Percentiles rank a stretch among this genome's conserved stretches.
phyloP scores from a whole-genome alignment of 2,113 vertebrate genomes.

The Egretta garzetta region DNA sequence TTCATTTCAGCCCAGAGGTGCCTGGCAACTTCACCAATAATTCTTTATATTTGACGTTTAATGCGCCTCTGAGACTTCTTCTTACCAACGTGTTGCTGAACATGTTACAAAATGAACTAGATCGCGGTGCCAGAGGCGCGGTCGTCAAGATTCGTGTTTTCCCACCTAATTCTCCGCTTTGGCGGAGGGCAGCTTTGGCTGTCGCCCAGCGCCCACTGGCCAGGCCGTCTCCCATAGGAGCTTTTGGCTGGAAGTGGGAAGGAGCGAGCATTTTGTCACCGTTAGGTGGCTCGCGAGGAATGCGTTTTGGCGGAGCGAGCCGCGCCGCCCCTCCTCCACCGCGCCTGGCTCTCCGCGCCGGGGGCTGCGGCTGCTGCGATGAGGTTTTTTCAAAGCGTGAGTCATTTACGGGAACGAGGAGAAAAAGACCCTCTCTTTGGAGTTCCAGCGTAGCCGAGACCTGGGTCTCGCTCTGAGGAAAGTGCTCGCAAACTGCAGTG shows the following conservation, averaged over 20 bases:
- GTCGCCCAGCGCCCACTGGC: neutral
- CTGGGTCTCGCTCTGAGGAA: slow-evolving; percentile 45
- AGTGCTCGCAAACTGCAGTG: slow-evolving; percentile 34
- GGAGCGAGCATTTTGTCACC: neutral
- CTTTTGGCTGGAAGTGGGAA: neutral
- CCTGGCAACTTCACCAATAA: neutral
- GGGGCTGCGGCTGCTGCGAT: neutral
- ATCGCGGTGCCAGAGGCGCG: neutral
- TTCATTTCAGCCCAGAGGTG: neutral
- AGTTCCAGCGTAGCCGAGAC: slow-evolving; percentile 49
- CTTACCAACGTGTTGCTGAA: neutral
- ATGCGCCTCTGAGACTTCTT: neutral
- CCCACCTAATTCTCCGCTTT: neutral
- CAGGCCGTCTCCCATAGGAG: neutral
- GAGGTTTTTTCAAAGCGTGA: slow-evolving; percentile 21
- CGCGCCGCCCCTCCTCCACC: slow-evolving; percentile 40
- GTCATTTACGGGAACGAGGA: slow-evolving; percentile 50
- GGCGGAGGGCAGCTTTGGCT: neutral
- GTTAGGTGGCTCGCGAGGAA: slow-evolving; percentile 76
- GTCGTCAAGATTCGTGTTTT: neutral
- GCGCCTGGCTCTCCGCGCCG: slow-evolving; percentile 2
- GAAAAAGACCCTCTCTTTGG: slow-evolving; percentile 47
- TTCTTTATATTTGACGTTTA: neutral
- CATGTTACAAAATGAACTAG: neutral
- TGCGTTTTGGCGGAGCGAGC: slow-evolving; percentile 1